Evolutionary conservation across 2,113 vertebrate species (phyloP), one percentile per base, ranked within the genome.

Genomic region (Anthoscopus minutus): DNA sequence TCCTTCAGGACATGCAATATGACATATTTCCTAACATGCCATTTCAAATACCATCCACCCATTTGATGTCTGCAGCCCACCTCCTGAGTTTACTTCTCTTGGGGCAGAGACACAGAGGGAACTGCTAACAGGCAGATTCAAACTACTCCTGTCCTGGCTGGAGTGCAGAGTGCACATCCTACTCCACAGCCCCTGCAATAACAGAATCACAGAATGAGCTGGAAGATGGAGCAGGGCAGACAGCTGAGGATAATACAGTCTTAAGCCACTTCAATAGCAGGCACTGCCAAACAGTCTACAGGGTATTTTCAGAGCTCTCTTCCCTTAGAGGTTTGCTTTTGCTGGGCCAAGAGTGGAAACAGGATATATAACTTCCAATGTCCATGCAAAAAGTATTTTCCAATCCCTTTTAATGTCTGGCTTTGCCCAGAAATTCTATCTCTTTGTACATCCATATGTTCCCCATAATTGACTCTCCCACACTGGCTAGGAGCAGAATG

Each of bases 91-190:
- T 62, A 23, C 27, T 45, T 6, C 11, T 82, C 8, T 15, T 54
- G 5, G 0, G 0, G 9, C 16, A 42, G 18, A 27, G 42, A 47
- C 30, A 15, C 8, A 24, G 24, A 64, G 31, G 57, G 37, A 88
- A 10, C 27, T 80, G 30, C 31, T 54, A 6, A 16, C 25, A 53
- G 19, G 15, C 21, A 81, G 27, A 70, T 27, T 25, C n/a, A 56
- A 31, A 47, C 10, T 31, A 25, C 15, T 2, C 9, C 8, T 2
- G 3, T 6, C 4, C 5, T 5, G 0, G 15, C 25, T 65, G 22
- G 24, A 69, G 31, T 4, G 57, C 13, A 19, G 12, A 3, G 1
- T 45, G 16, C 5, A 1, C 7, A 6, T 69, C 20, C 25, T 23
- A 12, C 7, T 8, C 11, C 6, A 8, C 33, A 71, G 35, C 9